Conservation (phyloP, 1,140 invertebrate species). For the Asobara japonica region DNA sequence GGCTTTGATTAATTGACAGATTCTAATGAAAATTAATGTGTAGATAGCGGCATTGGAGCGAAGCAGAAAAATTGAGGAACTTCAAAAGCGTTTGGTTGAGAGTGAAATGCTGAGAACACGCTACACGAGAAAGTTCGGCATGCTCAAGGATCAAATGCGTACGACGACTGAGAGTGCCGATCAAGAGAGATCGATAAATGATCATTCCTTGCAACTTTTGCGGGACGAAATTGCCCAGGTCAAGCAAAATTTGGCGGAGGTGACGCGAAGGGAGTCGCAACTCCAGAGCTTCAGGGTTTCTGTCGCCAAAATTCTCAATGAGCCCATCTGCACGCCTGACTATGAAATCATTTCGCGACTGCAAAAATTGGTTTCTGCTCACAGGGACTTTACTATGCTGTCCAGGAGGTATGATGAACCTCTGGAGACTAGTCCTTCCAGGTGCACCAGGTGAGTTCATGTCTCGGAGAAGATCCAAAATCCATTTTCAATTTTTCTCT, state of each 20-base stretch:
- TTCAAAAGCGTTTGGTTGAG: slow-evolving; percentile 80
- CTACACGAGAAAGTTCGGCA: slow-evolving; percentile 76
- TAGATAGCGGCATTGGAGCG: slow-evolving; percentile 84
- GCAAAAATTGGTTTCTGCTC: slow-evolving; percentile 79
- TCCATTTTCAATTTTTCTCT: too few species aligned
- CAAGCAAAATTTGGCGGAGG: slow-evolving; percentile 77
- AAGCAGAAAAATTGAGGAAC: slow-evolving; percentile 83
- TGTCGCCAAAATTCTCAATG: slow-evolving; percentile 74
- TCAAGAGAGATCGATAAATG: slow-evolving; percentile 76
- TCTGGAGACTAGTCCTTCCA: slow-evolving; percentile 57
- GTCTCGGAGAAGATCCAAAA: neutral
- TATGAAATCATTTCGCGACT: slow-evolving; percentile 80
- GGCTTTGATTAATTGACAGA: too few species aligned
- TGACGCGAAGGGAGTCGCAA: slow-evolving; percentile 75
- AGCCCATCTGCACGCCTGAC: slow-evolving; percentile 76
- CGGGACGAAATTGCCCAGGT: slow-evolving; percentile 77
- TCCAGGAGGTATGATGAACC: slow-evolving; percentile 77
- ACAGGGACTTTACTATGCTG: slow-evolving; percentile 80
- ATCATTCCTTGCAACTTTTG: slow-evolving; percentile 73
- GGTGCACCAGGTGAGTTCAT: slow-evolving; percentile 56
- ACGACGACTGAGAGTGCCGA: slow-evolving; percentile 73
- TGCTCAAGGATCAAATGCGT: slow-evolving; percentile 77
- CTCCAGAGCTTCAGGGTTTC: slow-evolving; percentile 77
- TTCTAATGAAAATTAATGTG: neutral
- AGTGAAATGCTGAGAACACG: slow-evolving; percentile 76